phyloP scores from a whole-genome alignment of 2,797 vertebrate species.

The Streptopelia turtur region DNA sequence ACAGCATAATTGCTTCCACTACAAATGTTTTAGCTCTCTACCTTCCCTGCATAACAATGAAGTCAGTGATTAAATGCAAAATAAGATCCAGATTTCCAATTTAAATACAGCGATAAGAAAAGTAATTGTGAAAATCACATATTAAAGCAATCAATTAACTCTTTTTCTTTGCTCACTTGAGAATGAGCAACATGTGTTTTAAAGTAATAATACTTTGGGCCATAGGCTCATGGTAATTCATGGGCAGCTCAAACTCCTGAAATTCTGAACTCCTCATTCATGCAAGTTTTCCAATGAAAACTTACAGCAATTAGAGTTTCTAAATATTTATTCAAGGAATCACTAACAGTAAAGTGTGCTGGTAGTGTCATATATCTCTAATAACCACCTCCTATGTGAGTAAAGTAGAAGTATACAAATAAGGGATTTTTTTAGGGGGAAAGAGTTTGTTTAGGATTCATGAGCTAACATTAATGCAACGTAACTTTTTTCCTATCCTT shows the following conservation, averaged over 20 bases:
- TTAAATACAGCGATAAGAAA: neutral
- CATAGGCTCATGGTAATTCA: neutral
- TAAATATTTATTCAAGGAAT: neutral
- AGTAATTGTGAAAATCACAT: neutral
- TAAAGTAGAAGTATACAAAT: neutral
- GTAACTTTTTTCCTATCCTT: neutral
- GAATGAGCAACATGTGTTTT: neutral
- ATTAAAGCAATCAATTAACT: neutral
- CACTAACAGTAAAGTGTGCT: neutral
- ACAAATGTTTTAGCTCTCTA: neutral
- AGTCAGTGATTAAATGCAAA: neutral
- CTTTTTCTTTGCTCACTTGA: neutral
- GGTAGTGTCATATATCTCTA: neutral
- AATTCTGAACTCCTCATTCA: neutral
- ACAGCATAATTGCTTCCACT: neutral
- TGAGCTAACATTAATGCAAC: neutral
- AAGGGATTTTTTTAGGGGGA: neutral
- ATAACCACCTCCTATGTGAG: neutral
- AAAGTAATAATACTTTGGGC: neutral
- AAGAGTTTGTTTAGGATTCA: neutral
- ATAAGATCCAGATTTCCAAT: neutral
- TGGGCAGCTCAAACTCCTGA: neutral
- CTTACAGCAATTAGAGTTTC: neutral
- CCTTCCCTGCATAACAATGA: neutral
- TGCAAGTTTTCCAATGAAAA: neutral